Percentiles rank a stretch among this genome's conserved stretches.
Conservation (phyloP, 2,113 vertebrate species). For the Pollachius pollachius region DNA sequence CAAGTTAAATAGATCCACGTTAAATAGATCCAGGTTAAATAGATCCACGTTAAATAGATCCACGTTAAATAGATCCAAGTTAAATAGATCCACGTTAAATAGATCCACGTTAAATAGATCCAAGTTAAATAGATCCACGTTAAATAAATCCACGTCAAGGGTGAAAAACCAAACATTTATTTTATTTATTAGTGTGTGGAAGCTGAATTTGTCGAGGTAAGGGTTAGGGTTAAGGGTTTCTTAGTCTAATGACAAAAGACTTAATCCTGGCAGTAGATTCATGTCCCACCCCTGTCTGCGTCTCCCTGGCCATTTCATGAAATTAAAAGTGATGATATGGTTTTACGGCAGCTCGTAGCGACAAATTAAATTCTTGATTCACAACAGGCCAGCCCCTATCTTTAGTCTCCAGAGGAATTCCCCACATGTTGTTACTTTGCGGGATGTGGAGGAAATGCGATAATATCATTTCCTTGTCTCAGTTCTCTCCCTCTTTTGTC, state of each 20-base stretch:
- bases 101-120: background rate
- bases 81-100: background rate
- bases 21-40: background rate
- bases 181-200: conserved; percentile 12
- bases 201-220: conserved; percentile 13
- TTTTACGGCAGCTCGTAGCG: conserved; percentile 30
- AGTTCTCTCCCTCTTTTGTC: conserved; percentile 34
- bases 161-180: conserved; percentile 13
- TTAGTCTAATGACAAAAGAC: conserved; percentile 29
- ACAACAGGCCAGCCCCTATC: conserved; percentile 36
- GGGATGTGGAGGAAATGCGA: conserved; percentile 50
- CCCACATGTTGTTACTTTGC: conserved; percentile 46
- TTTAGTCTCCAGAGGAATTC: conserved; percentile 49
- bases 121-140: background rate
- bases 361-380: conserved; percentile 42
- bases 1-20: background rate
- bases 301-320: conserved; percentile 28
- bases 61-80: background rate
- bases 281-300: conserved; percentile 4
- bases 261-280: conserved; percentile 19
- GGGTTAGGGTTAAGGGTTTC: too few species aligned
- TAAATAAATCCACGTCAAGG: background rate
- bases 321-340: conserved; percentile 34
- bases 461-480: conserved; percentile 51
- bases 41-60: background rate